Base-by-base conservation (phyloP, 2,113 vertebrate species). In the Stegostoma tigrinum region DNA sequence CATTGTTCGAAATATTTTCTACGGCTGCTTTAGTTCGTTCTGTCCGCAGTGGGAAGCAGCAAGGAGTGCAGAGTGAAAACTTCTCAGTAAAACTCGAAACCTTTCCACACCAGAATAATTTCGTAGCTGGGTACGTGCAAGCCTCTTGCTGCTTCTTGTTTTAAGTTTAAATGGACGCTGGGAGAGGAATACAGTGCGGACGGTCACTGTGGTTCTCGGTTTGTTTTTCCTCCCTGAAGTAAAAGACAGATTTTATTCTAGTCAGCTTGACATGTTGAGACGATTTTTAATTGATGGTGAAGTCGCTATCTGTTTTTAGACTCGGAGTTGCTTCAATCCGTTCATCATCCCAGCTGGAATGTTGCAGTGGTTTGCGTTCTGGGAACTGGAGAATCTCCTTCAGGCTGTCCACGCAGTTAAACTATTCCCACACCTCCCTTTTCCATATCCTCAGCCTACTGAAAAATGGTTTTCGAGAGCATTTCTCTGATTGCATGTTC, bases 191-290 rank as follows among this genome's bases (percentile, higher is more conserved):
- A 23, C 19, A 15, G 30, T 34, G 15, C 7, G 27, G 12, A 14
- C 42, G 34, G 42, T 27, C 24, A 30, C 68, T 72, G 23, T 52
- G 67, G 2, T 52, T 5, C 30, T 27, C 30, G 55, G 55, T 66
- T 61, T 64, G n/a, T n/a, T 17, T n/a, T 6, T 66, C 66, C 17
- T 17, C 34, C 75, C 97, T 96, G 96, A 97, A 95, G n/a, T 67
- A 0, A 96, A 98, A 98, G 98, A 98, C 97, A 96, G 70, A 42
- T 27, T 96, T 72, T 96, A 78, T 97, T 96, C 93, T 75, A 34
- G 96, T 96, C 80, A 96, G 96, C 96, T n/a, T 95, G 97, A 96
- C 96, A 30, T 95, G 97, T 64, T 97, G 19, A 87, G 96, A 21
- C 78, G 86, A 95, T 95, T 96, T 48, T 94, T 17, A 91, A 96